A percentile compares a stretch with the other conserved stretches of the same genome.
Conservation (phyloP, 1,140 invertebrate genomes). For the Ditylenchus dipsaci region DNA sequence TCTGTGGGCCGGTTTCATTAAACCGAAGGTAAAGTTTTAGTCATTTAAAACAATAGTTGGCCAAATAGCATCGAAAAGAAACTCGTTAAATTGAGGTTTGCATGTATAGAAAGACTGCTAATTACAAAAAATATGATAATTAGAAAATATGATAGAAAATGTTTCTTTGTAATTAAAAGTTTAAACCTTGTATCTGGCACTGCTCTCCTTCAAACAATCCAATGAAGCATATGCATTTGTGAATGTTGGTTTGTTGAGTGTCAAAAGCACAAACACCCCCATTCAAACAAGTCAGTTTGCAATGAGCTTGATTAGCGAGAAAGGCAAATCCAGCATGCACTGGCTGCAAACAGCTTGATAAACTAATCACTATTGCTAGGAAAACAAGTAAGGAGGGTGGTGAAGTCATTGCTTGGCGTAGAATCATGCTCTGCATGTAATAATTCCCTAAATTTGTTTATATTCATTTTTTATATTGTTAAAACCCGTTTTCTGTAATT, state of each 20-base stretch:
- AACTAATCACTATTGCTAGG: neutral
- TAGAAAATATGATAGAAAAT: too few species aligned
- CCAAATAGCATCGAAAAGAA: too few species aligned
- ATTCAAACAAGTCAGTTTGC: constrained; percentile 20
- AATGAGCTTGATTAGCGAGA: constrained; percentile 11
- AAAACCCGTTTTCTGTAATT: too few species aligned
- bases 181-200: neutral
- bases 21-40: too few species aligned
- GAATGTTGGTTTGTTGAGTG: constrained; percentile 2
- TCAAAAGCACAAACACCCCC: constrained; percentile 25
- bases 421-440: neutral
- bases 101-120: too few species aligned
- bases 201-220: constrained; percentile 14
- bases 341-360: neutral
- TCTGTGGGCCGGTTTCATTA: too few species aligned
- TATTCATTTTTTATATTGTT: neutral
- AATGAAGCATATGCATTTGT: constrained; percentile 28
- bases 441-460: neutral
- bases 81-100: too few species aligned
- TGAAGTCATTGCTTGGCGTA: neutral
- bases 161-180: neutral
- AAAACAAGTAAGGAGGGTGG: neutral
- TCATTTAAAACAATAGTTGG: too few species aligned
- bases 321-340: constrained; percentile 14
- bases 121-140: too few species aligned